A percentile compares a stretch with the other conserved stretches of the same genome.
phyloP scores from a whole-genome alignment of 1,140 invertebrate genomes.

The Thrips palmi region DNA sequence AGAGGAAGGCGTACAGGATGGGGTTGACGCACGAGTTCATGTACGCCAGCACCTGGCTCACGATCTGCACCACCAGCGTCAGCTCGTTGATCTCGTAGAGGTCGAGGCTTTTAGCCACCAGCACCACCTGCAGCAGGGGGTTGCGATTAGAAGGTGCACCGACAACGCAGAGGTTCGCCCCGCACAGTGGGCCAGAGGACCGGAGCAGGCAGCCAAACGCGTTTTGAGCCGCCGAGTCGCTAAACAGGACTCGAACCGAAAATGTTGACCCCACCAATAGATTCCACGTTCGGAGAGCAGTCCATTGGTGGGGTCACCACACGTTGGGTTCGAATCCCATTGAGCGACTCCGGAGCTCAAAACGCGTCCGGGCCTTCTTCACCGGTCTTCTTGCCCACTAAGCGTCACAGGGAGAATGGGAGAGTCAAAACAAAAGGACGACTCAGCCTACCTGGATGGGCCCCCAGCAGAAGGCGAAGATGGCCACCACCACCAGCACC shows the following conservation, averaged over 20 bases:
- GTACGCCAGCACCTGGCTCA: constrained; percentile 81
- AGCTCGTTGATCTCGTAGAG: constrained; percentile 39
- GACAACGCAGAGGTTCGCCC: too few species aligned
- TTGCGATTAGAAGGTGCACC: neutral
- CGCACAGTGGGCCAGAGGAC: too few species aligned
- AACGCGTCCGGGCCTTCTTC: too few species aligned
- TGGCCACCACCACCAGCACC: constrained; percentile 84
- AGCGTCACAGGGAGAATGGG: neutral
- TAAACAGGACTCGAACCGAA: too few species aligned
- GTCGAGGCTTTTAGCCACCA: constrained; percentile 57
- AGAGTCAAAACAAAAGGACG: constrained; percentile 4
- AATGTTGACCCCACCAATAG: too few species aligned
- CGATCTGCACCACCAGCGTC: constrained; percentile 57
- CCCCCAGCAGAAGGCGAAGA: constrained; percentile 90
- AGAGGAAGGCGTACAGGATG: constrained; percentile 83
- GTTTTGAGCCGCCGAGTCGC: too few species aligned
- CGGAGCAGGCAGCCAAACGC: too few species aligned
- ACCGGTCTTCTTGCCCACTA: too few species aligned
- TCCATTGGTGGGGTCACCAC: too few species aligned
- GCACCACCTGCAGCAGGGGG: constrained; percentile 41
- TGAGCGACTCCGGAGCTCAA: too few species aligned
- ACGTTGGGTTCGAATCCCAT: too few species aligned
- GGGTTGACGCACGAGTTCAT: constrained; percentile 91
- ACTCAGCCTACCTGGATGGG: constrained; percentile 67
- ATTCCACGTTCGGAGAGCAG: too few species aligned